Conservation (phyloP, 1,140 invertebrate genomes). For the Pentalonia nigronervosa region DNA sequence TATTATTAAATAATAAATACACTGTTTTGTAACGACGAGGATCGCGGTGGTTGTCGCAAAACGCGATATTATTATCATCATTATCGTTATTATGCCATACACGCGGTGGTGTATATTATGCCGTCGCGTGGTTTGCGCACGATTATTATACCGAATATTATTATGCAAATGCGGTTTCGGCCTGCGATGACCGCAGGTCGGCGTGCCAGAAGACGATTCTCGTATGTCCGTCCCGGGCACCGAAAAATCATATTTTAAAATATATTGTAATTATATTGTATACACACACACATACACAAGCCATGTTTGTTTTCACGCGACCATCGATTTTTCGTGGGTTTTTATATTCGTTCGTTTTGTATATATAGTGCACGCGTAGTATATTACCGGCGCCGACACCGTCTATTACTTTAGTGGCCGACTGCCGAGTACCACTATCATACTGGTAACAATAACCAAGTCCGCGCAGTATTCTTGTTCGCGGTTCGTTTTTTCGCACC, state of each 20-base stretch:
- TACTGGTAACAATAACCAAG: not conserved
- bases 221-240: not conserved
- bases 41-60: not conserved
- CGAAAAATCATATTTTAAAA: slow-evolving; percentile 7
- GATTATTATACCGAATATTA: slow-evolving; percentile 6
- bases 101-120: not conserved
- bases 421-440: not conserved
- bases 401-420: not conserved
- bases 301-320: not conserved
- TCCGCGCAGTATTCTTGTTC: not conserved
- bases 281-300: not conserved
- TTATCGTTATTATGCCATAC: not conserved
- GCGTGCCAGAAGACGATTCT: slow-evolving; percentile 8
- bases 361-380: not conserved
- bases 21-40: too few species aligned
- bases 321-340: slow-evolving; percentile 24
- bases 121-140: not conserved
- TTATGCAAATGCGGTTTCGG: not conserved
- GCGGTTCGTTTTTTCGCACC: not conserved
- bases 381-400: not conserved
- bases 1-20: not conserved
- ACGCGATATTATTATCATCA: not conserved
- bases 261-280: not conserved
- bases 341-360: not conserved
- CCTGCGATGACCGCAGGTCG: not conserved